A percentile compares a stretch with the other conserved stretches of the same genome.
These are phyloP conservation scores for Gambusia yucatana DNA, from an alignment of 2,797 vertebrate genomes.

Conservation along the genomic window DNA sequence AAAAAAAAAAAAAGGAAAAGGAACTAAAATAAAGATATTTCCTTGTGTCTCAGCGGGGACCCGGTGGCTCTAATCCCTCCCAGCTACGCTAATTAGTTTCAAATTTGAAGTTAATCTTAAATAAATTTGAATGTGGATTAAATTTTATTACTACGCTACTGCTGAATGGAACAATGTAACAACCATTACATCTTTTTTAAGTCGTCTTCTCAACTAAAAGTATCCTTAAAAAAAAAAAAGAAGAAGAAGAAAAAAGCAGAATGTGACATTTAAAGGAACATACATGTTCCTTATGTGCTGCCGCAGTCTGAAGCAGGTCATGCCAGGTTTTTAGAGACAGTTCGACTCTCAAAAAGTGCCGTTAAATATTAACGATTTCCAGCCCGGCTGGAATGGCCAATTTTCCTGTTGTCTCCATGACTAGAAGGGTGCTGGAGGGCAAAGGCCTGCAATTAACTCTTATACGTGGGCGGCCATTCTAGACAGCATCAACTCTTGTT, in stretches of 20 bases:
- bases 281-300: conserved; percentile 25
- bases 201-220: neutral
- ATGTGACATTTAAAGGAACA: conserved; percentile 13
- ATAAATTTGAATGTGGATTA: neutral
- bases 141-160: neutral
- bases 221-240: neutral
- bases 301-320: conserved; percentile 48
- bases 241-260: neutral
- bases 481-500: conserved; percentile 78
- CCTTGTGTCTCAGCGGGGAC: neutral
- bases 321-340: conserved; percentile 65
- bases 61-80: neutral
- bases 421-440: conserved; percentile 80
- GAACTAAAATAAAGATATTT: neutral
- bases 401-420: conserved; percentile 80
- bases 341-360: conserved; percentile 73
- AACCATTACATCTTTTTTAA: neutral
- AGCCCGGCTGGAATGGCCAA: conserved; percentile 76
- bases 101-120: neutral
- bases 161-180: neutral
- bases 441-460: conserved; percentile 83
- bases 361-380: conserved; percentile 81
- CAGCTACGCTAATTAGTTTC: neutral
- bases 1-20: neutral
- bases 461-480: conserved; percentile 82